Base-by-base conservation (phyloP, 1,140 invertebrate genomes). In the Drosophila sproati region DNA sequence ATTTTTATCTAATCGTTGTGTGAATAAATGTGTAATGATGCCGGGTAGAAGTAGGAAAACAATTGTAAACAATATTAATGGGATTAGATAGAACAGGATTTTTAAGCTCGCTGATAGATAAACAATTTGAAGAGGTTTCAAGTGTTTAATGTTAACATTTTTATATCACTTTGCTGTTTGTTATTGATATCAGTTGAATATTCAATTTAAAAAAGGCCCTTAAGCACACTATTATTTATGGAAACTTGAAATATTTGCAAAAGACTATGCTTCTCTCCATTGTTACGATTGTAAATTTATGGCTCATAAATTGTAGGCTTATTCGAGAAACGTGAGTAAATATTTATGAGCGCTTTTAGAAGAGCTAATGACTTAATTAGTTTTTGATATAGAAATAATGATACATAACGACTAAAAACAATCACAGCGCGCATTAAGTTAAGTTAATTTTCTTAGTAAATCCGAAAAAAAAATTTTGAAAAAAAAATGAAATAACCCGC, bases 321-420 rank as follows among this genome's bases (percentile, higher is more conserved):
- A 69, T 45, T 54, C 3, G 0, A 32, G 5, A 29, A n/a, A 29
- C 47, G 34, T 8, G 31, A 48, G 34, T 39, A 55, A 63, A 55
- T 63, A 55, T 29, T 55, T 39, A 47, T 62, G 50, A 32, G 29
- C 48, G 6, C 20, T 32, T 43, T 34, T 0, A 20, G 20, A 20
- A 20, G 20, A 61, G 3, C 41, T 39, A 32, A 29, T 69, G 48
- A 62, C 28, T 62, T 70, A 39, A 69, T 54, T 62, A 39, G 20
- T 54, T 67, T 67, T 59, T 67, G 43, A 47, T 67, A 63, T 34
- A 57, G 39, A 59, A 59, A 67, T 67, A 59, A 73, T 63, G 5
- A 32, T 10, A 51, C 39, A 43, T 43, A 43, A 43, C 39, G 7
- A n/a, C n/a, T 35, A 31, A 4, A n/a, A 54, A 5, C 35, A 7